Base-by-base conservation (phyloP, 1,140 invertebrate species). In the Pteromalus puparum region DNA sequence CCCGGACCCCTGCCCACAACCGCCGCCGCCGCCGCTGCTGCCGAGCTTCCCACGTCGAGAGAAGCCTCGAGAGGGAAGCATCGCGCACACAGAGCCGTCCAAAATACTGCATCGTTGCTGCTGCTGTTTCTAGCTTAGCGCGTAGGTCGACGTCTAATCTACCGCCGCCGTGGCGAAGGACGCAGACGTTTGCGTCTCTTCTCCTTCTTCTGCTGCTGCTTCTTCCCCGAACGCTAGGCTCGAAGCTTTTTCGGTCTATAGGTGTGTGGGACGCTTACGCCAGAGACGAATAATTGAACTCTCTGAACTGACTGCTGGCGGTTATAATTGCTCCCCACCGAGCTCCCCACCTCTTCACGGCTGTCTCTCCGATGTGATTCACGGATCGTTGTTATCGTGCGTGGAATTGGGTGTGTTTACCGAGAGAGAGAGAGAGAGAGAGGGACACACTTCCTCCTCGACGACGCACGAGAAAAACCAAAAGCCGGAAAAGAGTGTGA, bases 91-190 rank as follows among this genome's bases (percentile, higher is more conserved):
- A 34, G 3, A 38, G 34, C 15, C 73, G 73, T 46, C 38, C 42
- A 6, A 75, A 75, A 75, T 75, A 26, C 42, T 75, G 73, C 73
- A 74, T 38, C 73, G 26, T 9, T 73, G 42, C 38, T 75, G 42
- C 38, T 75, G 73, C 73, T 75, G 73, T 75, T 75, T 75, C 73
- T 75, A 48, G 73, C 38, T 75, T 48, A 24, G 30, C 73, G 73
- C 38, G 73, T 75, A 75, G 73, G 73, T 46, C 24, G 73, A 46
- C 73, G 73, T 75, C 42, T 75, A 75, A 75, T 75, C 73, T 75
- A 6, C 34, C 24, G 42, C 18, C 9, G 38, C 30, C 30, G 30
- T 5, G 24, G 34, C 72, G 72, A 30, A 73, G 65, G 67, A 70
- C 78, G 38, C 67, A 67, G 73, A 68, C 67, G 67, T n/a, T 21